Percentiles rank a stretch among this genome's conserved stretches.
Evolutionary conservation across 2,113 vertebrate species (phyloP).

Genomic region (Neomonachus schauinslandi): DNA sequence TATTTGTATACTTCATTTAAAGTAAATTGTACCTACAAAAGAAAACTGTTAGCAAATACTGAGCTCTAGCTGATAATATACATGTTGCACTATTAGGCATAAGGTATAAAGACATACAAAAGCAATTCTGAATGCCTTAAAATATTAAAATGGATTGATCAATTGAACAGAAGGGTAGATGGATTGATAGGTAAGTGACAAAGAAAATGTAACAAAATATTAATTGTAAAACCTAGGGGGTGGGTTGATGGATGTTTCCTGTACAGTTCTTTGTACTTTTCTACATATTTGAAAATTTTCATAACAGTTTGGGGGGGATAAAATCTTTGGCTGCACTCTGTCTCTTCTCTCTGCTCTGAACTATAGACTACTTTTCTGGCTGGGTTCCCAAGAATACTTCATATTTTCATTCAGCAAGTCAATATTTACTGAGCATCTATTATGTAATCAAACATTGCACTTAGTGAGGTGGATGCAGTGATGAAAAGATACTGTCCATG

Average conservation of each 20-base stretch:
- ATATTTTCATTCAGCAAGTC: background rate
- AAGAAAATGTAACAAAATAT: background rate
- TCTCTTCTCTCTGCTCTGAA: background rate
- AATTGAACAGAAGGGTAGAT: background rate
- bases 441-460: background rate
- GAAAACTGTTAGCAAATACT: background rate
- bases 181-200: background rate
- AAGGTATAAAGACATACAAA: background rate
- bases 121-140: background rate
- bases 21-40: background rate
- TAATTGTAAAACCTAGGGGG: background rate
- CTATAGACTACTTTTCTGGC: background rate
- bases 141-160: background rate
- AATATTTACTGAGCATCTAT: background rate
- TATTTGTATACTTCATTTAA: background rate
- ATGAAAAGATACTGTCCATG: background rate
- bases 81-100: background rate
- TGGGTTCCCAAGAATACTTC: background rate
- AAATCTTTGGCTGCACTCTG: background rate
- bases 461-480: background rate
- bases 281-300: background rate
- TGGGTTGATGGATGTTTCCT: background rate
- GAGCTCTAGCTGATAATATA: background rate
- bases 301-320: background rate
- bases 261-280: background rate